A percentile compares a stretch with the other conserved stretches of the same genome.
phyloP scores from a whole-genome alignment of 2,888 invertebrate genomes.

The Netelia fuscicornis region DNA sequence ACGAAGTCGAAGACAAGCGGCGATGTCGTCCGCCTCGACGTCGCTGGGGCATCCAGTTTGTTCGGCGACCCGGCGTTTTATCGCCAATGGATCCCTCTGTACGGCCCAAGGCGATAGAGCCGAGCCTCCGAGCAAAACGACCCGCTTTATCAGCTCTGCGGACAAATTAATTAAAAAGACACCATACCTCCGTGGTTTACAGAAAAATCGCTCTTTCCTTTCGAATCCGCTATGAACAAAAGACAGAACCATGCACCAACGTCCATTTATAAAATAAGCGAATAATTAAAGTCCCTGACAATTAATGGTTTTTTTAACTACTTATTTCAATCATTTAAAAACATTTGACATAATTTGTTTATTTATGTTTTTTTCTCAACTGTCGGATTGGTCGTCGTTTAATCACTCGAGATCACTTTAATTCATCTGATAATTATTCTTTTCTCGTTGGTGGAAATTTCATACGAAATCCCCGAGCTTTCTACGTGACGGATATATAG shows the following conservation, averaged over 20 bases:
- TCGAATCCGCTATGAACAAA: not conserved
- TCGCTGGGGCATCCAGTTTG: slow-evolving; percentile 94
- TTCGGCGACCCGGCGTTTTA: slow-evolving; percentile 93
- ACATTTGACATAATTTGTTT: not conserved
- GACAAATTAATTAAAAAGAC: slow-evolving; percentile 80
- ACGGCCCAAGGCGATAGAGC: slow-evolving; percentile 97
- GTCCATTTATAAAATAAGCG: too few species aligned
- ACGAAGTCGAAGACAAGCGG: slow-evolving; percentile 93
- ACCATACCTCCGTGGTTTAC: slow-evolving; percentile 67
- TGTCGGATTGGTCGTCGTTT: not conserved
- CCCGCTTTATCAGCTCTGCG: slow-evolving; percentile 94
- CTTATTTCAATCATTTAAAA: not conserved
- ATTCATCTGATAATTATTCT: not conserved
- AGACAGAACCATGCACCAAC: too few species aligned
- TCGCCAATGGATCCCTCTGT: slow-evolving; percentile 92
- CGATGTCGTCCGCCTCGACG: slow-evolving; percentile 92
- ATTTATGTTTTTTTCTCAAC: not conserved
- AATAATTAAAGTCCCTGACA: too few species aligned
- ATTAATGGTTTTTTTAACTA: too few species aligned
- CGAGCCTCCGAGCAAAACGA: slow-evolving; percentile 95
- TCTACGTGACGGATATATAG: not conserved
- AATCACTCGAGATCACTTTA: not conserved
- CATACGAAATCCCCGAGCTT: not conserved
- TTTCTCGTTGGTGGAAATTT: not conserved
- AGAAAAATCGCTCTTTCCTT: not conserved